Evolutionary conservation across 2,888 invertebrate genomes (phyloP), one percentile per base, ranked within the genome.

Genomic region (Criorhina ranunculi): DNA sequence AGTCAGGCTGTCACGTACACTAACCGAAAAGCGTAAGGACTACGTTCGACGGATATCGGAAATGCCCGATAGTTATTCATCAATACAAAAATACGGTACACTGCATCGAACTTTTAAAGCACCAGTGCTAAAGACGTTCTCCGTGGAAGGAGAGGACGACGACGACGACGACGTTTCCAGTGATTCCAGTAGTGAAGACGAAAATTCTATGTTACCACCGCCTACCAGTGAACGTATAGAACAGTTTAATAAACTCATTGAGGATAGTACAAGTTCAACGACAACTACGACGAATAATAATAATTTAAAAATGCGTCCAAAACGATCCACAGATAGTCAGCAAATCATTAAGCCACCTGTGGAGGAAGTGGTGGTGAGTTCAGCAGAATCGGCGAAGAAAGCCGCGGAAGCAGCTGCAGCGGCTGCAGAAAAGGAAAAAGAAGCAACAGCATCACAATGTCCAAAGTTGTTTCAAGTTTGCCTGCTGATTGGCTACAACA

Each of bases 401-500:
- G 64, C 75, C 0, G 79, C 73, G 0, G 76, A 76, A 64, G 79
- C 70, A n/a, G 76, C 70, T 3, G 78, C 64, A 37, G 60, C 57
- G 1, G 69, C 83, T 33, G 86, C 78, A 2, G 78, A 87, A 9
- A 80, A 85, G 29, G 83, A 80, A 5, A 77, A 73, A 11, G 83
- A 80, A 55, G 73, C 72, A n/a, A n/a, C 69, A 9, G 55, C 59
- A 33, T 64, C 72, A 29, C 70, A 69, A 19, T 42, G 67, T 57
- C 75, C 73, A 51, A 89, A 94, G 5, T 88, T 96, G 59, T 96
- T 96, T 88, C 94, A 95, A 88, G 93, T 95, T 40, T 94, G 95
- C 86, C 88, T 96, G 9, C 91, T 96, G 75, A 94, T 96, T 31
- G 96, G 95, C 0, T 91, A 95, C 85, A 94, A 95, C 87, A 93